A percentile compares a stretch with the other conserved stretches of the same genome.
phyloP scores from a whole-genome alignment of 2,797 vertebrate species.

The Gallinago solitaria region DNA sequence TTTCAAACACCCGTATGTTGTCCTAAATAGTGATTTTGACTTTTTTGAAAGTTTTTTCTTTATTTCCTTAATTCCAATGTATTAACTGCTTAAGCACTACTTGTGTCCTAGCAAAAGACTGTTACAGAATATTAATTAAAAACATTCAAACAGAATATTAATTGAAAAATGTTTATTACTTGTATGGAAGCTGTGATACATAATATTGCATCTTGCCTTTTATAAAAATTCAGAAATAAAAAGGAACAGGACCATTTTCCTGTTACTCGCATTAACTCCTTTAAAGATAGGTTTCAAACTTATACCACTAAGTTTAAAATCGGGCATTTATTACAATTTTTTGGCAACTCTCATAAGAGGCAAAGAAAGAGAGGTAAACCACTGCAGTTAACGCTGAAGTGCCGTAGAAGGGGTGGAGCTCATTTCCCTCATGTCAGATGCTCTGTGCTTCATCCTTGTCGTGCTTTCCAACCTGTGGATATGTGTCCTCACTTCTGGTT shows the following conservation, averaged over 20 bases:
- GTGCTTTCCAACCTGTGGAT: background rate
- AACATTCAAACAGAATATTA: background rate
- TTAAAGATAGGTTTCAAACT: background rate
- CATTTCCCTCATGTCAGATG: background rate
- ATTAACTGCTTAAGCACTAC: background rate
- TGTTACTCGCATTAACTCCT: background rate
- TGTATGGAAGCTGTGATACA: background rate
- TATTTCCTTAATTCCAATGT: background rate
- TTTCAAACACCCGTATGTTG: background rate
- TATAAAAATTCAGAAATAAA: background rate
- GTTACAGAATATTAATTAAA: background rate
- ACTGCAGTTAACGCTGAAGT: background rate
- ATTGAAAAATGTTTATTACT: background rate
- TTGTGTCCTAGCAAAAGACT: background rate
- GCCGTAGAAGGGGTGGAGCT: background rate
- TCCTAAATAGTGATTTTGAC: background rate
- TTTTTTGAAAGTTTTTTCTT: background rate
- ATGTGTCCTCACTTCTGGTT: background rate
- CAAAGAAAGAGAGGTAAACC: background rate
- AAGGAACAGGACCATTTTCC: background rate
- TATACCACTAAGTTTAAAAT: background rate
- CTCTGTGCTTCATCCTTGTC: background rate
- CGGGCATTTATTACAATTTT: background rate
- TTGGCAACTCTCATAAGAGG: background rate
- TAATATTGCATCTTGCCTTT: background rate